A percentile compares a stretch with the other conserved stretches of the same genome.
Conservation (phyloP, 2,888 invertebrate genomes). For the Caenorhabditis plicata region DNA sequence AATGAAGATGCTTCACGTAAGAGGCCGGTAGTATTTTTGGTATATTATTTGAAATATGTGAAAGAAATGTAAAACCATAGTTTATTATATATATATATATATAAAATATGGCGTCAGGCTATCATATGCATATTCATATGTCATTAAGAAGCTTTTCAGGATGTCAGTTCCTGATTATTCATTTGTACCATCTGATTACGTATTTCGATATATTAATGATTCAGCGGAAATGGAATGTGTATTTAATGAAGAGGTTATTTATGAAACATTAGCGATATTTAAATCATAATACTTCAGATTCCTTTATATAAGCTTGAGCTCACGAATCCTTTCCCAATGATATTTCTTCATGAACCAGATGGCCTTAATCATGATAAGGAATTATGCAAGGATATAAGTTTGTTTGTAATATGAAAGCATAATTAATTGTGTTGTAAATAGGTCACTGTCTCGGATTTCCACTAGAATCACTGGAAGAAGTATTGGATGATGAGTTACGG, state of each 20-base stretch:
- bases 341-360: constrained; percentile 42
- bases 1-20: too few species aligned
- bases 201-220: constrained; percentile 35
- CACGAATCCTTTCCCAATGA: constrained; percentile 31
- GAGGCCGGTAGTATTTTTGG: too few species aligned
- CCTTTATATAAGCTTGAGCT: constrained; percentile 25
- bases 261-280: background rate
- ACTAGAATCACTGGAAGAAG: constrained; percentile 47
- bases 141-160: constrained; percentile 36
- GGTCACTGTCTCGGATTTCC: constrained; percentile 42
- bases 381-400: constrained; percentile 49
- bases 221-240: constrained; percentile 38
- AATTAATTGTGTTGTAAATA: background rate
- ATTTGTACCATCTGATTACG: constrained; percentile 33
- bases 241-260: constrained; percentile 31
- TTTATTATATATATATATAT: too few species aligned
- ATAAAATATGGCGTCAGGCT: too few species aligned
- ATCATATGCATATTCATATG: too few species aligned
- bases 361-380: constrained; percentile 46
- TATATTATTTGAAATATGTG: too few species aligned
- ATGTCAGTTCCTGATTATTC: constrained; percentile 30
- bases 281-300: constrained; percentile 8
- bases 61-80: too few species aligned
- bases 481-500: constrained; percentile 50
- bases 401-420: background rate